Conservation (phyloP, 2,888 invertebrate species). For the Megastigmus dorsalis region DNA sequence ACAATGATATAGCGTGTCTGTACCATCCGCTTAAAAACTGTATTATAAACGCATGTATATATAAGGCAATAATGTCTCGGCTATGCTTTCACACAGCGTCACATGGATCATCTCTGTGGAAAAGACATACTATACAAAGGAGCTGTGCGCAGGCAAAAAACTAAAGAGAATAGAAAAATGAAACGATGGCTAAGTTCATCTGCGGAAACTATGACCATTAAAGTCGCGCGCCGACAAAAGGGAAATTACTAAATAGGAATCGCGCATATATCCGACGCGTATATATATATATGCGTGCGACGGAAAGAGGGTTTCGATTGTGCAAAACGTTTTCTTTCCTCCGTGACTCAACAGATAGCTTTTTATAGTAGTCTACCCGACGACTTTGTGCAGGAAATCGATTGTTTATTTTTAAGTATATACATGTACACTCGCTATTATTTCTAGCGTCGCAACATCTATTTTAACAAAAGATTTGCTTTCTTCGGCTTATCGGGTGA, state of each 20-base stretch:
- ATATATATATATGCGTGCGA: no score
- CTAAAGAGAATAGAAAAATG: not conserved
- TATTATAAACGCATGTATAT: no score
- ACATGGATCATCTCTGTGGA: no score
- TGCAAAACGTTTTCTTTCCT: conserved; percentile 35
- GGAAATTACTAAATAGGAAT: conserved; percentile 50
- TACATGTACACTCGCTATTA: not conserved
- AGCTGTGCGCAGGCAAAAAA: not conserved
- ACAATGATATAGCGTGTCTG: no score
- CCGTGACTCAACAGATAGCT: conserved; percentile 21
- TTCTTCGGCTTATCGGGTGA: not conserved
- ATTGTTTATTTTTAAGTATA: conserved; percentile 22
- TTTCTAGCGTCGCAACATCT: not conserved
- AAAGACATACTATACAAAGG: no score
- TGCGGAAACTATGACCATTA: conserved; percentile 29
- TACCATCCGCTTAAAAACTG: no score
- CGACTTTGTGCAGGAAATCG: conserved; percentile 16
- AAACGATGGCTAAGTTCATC: conserved; percentile 17
- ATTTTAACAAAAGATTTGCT: no score
- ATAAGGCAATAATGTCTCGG: no score
- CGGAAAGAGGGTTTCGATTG: conserved; percentile 33
- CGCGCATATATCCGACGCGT: conserved; percentile 45
- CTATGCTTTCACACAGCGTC: conserved; percentile 6
- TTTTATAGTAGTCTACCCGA: no score
- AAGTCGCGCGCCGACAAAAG: conserved; percentile 16